A percentile compares a stretch with the other conserved stretches of the same genome.
Evolutionary conservation across 1,140 invertebrate species (phyloP).

Genomic region (Drosophila nasuta): DNA sequence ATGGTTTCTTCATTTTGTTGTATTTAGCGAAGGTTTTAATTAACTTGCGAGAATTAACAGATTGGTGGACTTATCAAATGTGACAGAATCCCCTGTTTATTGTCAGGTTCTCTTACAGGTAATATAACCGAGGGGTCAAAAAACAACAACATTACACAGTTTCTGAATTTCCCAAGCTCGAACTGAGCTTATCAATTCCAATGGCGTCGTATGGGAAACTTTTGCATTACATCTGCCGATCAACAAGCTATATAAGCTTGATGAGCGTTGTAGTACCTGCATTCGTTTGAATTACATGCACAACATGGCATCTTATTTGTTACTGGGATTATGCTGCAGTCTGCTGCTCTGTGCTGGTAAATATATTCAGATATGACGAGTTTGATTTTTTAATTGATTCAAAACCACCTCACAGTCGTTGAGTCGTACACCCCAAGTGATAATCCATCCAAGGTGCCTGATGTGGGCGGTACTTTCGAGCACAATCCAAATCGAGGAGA

Average conservation of each 20-base stretch:
- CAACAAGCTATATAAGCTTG: conserved; percentile 36
- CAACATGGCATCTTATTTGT: conserved; percentile 22
- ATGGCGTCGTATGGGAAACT: conserved; percentile 23
- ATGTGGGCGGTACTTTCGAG: conserved; percentile 54
- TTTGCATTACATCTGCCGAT: conserved; percentile 10
- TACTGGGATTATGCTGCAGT: conserved; percentile 29
- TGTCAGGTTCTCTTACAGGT: not conserved
- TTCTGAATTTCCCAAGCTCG: conserved; percentile 41
- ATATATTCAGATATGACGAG: not conserved
- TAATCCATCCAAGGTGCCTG: conserved; percentile 49
- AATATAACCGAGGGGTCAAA: not conserved
- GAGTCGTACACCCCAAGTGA: conserved; percentile 29
- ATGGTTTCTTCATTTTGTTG: not conserved
- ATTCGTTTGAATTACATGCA: conserved; percentile 21
- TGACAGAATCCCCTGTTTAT: conserved; percentile 5
- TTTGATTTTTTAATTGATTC: not conserved
- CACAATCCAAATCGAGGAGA: conserved; percentile 26
- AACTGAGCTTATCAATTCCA: conserved; percentile 26
- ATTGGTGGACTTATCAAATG: conserved; percentile 4
- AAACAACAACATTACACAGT: conserved; percentile 8
- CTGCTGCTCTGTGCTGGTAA: conserved; percentile 38
- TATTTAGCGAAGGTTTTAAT: not conserved
- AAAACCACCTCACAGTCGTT: conserved; percentile 7
- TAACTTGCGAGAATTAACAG: conserved; percentile 17
- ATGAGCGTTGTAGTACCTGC: not conserved